Percentiles rank a stretch among this genome's conserved stretches.
phyloP scores from a whole-genome alignment of 92 coral and sea anemone genomes.

The Isaurus tuberculatus region DNA sequence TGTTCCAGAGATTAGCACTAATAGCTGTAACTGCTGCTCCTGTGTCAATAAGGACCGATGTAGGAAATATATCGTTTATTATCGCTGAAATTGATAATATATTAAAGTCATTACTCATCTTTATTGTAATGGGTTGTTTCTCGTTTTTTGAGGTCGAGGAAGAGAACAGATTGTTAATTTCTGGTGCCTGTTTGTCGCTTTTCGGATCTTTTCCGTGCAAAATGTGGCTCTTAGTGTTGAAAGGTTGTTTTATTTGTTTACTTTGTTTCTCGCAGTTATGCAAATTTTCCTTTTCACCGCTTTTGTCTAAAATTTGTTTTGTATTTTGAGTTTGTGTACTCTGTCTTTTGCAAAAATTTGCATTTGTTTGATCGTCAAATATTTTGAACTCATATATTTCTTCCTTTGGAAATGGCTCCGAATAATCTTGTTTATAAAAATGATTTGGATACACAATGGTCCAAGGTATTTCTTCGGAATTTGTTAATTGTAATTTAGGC shows the following conservation, averaged over 20 bases:
- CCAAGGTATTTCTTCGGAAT: not conserved
- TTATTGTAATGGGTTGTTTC: not conserved
- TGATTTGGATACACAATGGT: not conserved
- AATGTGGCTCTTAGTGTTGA: not conserved
- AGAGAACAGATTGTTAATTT: constrained; percentile 7
- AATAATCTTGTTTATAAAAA: not conserved
- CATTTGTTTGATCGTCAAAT: not conserved
- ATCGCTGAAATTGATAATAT: not conserved
- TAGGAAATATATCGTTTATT: constrained; percentile 14
- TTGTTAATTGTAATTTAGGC: not conserved
- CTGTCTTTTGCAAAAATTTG: not conserved
- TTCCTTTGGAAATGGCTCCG: not conserved
- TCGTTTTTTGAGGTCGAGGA: not conserved
- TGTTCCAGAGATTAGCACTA: not conserved
- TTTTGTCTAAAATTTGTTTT: not conserved
- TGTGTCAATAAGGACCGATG: constrained; percentile 36
- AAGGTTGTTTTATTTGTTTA: not conserved
- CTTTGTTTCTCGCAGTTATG: not conserved
- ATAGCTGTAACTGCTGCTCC: constrained; percentile 41
- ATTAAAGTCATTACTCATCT: not conserved
- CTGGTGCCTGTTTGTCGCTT: not conserved
- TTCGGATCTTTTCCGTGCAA: not conserved
- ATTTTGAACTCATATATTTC: not conserved
- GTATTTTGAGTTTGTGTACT: not conserved
- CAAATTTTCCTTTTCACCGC: not conserved